A percentile compares a stretch with the other conserved stretches of the same genome.
Conservation (phyloP, 2,113 vertebrate species). For the Procavia capensis region DNA sequence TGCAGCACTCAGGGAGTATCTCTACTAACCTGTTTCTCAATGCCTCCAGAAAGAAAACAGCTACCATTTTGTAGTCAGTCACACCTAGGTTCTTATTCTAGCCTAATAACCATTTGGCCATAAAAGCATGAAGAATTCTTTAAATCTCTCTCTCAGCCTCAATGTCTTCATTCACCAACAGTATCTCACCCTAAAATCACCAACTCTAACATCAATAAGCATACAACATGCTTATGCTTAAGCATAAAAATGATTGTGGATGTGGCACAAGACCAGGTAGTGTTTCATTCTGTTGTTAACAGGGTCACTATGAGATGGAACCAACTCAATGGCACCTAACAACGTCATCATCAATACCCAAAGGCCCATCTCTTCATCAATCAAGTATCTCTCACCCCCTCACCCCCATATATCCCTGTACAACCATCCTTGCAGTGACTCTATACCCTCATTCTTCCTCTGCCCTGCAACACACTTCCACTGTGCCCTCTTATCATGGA, state of each 20-base stretch:
- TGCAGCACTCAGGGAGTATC: background rate
- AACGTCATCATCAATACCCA: constrained; percentile 7
- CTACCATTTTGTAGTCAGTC: background rate
- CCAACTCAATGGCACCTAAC: too few relatives aligned
- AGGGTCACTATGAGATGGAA: too few relatives aligned
- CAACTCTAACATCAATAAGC: background rate
- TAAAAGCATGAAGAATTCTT: constrained; percentile 33
- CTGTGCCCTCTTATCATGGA: too few relatives aligned
- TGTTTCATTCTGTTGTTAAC: too few relatives aligned
- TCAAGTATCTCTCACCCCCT: background rate
- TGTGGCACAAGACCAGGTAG: too few relatives aligned
- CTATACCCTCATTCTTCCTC: background rate
- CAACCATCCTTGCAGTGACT: background rate
- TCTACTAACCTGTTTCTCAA: background rate
- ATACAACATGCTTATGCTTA: too few relatives aligned
- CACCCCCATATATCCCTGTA: background rate
- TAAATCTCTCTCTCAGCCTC: background rate
- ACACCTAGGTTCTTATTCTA: background rate
- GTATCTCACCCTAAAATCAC: background rate
- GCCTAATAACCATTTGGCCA: background rate
- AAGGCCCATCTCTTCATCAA: background rate
- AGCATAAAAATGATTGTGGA: too few relatives aligned
- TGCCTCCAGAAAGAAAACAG: background rate
- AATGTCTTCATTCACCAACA: background rate
- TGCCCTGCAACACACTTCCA: background rate